phyloP scores from a whole-genome alignment of 2,797 vertebrate species.

The Buceros bicornis region DNA sequence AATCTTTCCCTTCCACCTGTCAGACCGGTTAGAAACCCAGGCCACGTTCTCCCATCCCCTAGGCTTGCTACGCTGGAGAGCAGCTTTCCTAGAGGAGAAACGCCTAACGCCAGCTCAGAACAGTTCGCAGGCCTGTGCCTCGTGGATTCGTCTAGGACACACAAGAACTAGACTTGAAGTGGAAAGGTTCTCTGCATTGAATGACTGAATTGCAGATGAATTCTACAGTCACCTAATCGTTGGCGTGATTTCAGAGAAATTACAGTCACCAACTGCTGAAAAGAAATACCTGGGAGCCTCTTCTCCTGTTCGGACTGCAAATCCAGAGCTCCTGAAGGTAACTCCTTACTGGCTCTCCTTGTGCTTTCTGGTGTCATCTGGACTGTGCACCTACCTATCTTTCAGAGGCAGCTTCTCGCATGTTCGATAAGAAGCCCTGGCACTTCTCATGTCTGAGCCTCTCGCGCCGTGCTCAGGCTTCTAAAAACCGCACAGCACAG shows the following conservation, averaged over 20 bases:
- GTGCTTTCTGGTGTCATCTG: not conserved
- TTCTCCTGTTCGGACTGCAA: not conserved
- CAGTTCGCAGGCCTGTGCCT: not conserved
- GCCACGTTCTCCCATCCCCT: not conserved
- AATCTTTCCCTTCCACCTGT: not conserved
- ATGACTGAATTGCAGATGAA: not conserved
- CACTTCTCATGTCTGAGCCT: not conserved
- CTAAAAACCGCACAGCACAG: not conserved
- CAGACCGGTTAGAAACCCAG: not conserved
- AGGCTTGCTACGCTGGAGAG: not conserved
- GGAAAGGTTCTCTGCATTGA: not conserved
- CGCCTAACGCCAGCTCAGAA: not conserved
- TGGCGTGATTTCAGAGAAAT: not conserved
- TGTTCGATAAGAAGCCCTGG: not conserved
- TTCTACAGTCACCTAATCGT: not conserved
- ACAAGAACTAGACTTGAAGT: not conserved
- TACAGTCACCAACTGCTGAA: not conserved
- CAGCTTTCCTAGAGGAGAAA: not conserved
- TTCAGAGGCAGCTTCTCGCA: not conserved
- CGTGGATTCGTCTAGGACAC: not conserved
- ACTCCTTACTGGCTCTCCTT: not conserved
- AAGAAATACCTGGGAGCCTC: not conserved
- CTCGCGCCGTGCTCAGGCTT: not conserved
- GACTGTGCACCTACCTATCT: fast-evolving
- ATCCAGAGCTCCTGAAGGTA: not conserved